Base-by-base conservation (phyloP, 1,140 invertebrate species). In the Drosophila ironensis region DNA sequence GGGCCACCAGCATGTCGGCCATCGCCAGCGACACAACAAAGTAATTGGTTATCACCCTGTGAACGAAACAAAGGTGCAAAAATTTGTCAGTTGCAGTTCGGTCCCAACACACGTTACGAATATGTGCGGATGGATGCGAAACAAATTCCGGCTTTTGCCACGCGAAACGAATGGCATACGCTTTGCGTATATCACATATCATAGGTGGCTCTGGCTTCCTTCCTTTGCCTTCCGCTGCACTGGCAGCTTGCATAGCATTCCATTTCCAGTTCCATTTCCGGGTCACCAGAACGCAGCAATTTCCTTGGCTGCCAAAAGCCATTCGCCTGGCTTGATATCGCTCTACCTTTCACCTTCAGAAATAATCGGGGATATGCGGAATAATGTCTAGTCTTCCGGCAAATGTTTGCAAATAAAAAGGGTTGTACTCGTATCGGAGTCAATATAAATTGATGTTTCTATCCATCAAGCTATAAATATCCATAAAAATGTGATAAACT, bases 11-110 rank as follows among this genome's bases (percentile, higher is more conserved):
- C 89, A 97, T 94, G 89, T 98, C 97, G 3, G 97, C 97, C 72
- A 97, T 94, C 0, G 97, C 96, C 14, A 98, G 91, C 24, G 96
- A 97, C 19, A 98, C 97, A 45, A 99, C 97, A 91, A 98, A 98
- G 86, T 97, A 97, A 91, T 98, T 99, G 25, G 97, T 98, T 63
- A 97, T 96, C 46, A 97, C 95, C 2, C 96, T 92, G 38, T 30
- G 51, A 71, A 71, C 44, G 51, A 75, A 33, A 71, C 48, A 61
- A 44, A 44, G 30, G 22, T 14, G 8, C 11, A 4, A 44, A 28
- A 54, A 25, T 44, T 53, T 14, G 42, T 22, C 20, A 46, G 47
- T 46, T 16, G 8, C 11, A 12, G 3, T 5, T 33, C 14, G 4
- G 30, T 9, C 11, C 6, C 14, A n/a, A n/a, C n/a, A n/a, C n/a